phyloP scores from a whole-genome alignment of 2,888 invertebrate species.

The Tinea semifulvella region DNA sequence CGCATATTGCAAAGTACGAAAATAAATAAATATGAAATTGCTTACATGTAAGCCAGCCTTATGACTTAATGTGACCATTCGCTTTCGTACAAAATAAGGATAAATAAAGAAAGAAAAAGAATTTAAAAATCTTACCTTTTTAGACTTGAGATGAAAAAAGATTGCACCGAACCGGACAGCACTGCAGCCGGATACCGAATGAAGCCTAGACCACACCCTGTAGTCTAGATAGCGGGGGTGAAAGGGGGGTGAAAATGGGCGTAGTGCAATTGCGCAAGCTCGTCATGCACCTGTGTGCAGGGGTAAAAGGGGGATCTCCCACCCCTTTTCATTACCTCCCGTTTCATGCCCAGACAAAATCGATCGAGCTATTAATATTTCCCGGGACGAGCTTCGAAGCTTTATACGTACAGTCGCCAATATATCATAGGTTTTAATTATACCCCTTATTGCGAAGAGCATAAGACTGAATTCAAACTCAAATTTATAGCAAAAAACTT shows the following conservation, averaged over 20 bases:
- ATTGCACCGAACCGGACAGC: too few species aligned
- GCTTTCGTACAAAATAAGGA: not conserved
- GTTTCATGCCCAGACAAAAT: not conserved
- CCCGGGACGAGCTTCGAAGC: too few species aligned
- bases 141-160: too few species aligned
- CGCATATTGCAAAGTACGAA: not conserved
- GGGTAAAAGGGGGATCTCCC: not conserved
- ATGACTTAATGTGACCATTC: not conserved
- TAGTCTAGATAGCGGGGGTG: not conserved
- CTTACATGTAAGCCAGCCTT: not conserved
- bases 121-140: not conserved
- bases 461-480: too few species aligned
- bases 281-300: slow-evolving; percentile 4
- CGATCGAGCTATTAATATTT: slow-evolving; percentile 4
- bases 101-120: not conserved
- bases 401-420: too few species aligned
- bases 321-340: slow-evolving; percentile 1
- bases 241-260: too few species aligned
- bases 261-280: slow-evolving; percentile 8
- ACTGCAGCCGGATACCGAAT: not conserved
- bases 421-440: slow-evolving; percentile 1
- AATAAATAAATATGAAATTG: not conserved
- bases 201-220: not conserved
- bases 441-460: too few species aligned
- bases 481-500: too few species aligned